Base-by-base conservation (phyloP, 2,113 vertebrate species). In the Lonchura striata region DNA sequence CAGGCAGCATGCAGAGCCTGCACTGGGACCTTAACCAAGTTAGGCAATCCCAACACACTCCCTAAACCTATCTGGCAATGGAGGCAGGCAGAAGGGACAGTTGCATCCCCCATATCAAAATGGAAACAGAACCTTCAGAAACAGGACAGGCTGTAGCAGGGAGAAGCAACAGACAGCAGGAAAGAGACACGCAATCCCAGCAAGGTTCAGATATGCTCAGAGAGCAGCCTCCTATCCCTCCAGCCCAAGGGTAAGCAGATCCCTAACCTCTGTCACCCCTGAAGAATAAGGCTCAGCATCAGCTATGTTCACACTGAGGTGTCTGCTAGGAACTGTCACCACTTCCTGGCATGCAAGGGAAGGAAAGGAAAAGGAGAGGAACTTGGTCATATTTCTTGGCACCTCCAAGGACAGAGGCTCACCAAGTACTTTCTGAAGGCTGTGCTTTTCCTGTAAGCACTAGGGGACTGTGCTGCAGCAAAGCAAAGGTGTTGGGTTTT, bases 401-500 rank as follows among this genome's bases (percentile, higher is more conserved):
- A 59, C 71, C 33, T 52, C 56, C 39, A 70, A 63, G 76, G 44
- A 74, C 68, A 92, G 10, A 23, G 20, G 54, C 35, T 83, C 72
- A 66, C 21, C 1, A 2, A 77, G 33, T 1, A 2, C 60, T 56
- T 54, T 44, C 88, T 59, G 47, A 74, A 74, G 77, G 60, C 37
- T 6, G 7, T 11, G 2, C 22, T 37, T 78, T 68, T 64, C 69
- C 76, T 70, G 54, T 30, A 41, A 80, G 28, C 82, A 57, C 59
- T 35, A 66, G 27, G 16, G 39, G 39, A 71, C 60, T 41, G 64
- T 25, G 47, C 27, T 60, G 21, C 52, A 52, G 17, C 57, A 82
- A 53, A 86, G 63, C 52, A 71, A 75, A 74, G 15, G 8, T 1
- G 0, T 2, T 54, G 21, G 4, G 1, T 2, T 12, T 23, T 16